A percentile compares a stretch with the other conserved stretches of the same genome.
These are phyloP conservation scores for Cydia splendana DNA, from an alignment of 1,140 invertebrate species.

Conservation along the genomic window DNA sequence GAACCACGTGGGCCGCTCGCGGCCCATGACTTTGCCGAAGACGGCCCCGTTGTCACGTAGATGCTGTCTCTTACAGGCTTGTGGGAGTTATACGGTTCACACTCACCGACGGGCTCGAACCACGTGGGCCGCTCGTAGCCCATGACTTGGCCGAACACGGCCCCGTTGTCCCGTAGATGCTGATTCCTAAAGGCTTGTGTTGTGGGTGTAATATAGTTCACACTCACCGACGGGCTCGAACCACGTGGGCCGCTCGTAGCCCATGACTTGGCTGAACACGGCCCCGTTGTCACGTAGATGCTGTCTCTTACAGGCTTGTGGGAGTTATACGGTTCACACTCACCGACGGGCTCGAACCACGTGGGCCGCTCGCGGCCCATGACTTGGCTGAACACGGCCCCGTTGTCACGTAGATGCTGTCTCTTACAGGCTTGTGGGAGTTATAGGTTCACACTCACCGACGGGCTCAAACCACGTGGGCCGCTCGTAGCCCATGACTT, in stretches of 20 bases:
- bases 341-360: slow-evolving; percentile 90
- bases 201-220: neutral
- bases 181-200: too few relatives aligned
- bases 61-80: too few relatives aligned
- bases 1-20: slow-evolving; percentile 97
- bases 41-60: slow-evolving; percentile 96
- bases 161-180: slow-evolving; percentile 95
- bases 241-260: slow-evolving; percentile 97
- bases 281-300: slow-evolving; percentile 95
- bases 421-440: too few relatives aligned
- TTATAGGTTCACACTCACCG: slow-evolving; percentile 68
- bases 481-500: slow-evolving; percentile 99
- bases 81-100: neutral
- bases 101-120: slow-evolving; percentile 87
- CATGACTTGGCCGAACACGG: slow-evolving; percentile 99
- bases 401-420: slow-evolving; percentile 93
- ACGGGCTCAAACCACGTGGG: slow-evolving; percentile 93
- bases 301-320: too few relatives aligned
- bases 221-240: slow-evolving; percentile 86
- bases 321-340: slow-evolving; percentile 35
- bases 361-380: slow-evolving; percentile 99
- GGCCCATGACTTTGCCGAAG: slow-evolving; percentile 99
- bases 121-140: slow-evolving; percentile 98
- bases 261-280: slow-evolving; percentile 99
- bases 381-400: slow-evolving; percentile 98